Evolutionary conservation across 2,888 invertebrate species (phyloP).

Genomic region (Chironomus riparius): DNA sequence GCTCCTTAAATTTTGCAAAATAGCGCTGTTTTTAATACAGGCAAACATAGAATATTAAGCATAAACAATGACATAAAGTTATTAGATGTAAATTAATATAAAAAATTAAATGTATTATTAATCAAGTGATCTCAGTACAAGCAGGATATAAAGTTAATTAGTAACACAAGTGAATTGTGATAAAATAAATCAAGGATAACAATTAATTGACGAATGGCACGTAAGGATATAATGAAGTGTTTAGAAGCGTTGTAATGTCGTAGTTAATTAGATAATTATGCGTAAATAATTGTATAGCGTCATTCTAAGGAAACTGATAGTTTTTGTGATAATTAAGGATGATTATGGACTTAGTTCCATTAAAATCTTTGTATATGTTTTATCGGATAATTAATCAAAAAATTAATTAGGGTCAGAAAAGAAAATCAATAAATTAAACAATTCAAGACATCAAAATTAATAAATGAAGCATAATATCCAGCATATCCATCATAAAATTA

Average conservation of each 20-base stretch:
- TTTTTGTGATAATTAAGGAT: neutral
- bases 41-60: too few relatives aligned
- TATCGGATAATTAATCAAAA: neutral
- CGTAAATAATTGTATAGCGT: neutral
- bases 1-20: neutral
- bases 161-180: neutral
- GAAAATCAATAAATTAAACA: too few relatives aligned
- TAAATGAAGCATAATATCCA: too few relatives aligned
- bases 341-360: neutral
- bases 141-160: neutral
- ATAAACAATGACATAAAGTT: too few relatives aligned
- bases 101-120: too few relatives aligned
- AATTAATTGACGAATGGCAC: conserved; percentile 3
- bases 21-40: neutral
- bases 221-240: conserved; percentile 1
- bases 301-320: neutral
- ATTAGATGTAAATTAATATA: too few relatives aligned
- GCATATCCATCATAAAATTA: too few relatives aligned
- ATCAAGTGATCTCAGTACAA: neutral
- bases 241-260: neutral
- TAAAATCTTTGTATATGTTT: neutral
- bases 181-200: conserved; percentile 1
- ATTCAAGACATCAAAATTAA: too few relatives aligned
- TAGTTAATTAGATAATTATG: conserved; percentile 15
- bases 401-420: too few relatives aligned